Conservation (phyloP, 2,888 invertebrate genomes). For the Protodeltote pygarga region DNA sequence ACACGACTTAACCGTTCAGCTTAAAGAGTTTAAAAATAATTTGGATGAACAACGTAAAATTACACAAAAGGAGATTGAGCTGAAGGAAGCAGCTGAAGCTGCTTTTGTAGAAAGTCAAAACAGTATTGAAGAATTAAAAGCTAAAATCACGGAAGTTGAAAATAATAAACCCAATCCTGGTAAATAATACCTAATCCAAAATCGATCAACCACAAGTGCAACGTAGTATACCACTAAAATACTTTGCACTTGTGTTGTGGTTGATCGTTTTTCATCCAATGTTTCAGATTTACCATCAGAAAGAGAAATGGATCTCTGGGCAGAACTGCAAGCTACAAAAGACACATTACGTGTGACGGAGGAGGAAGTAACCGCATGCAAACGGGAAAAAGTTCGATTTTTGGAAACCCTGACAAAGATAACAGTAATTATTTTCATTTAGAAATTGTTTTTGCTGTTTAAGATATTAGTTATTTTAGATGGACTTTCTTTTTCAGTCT, state of each 20-base stretch:
- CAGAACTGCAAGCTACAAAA: constrained; percentile 79
- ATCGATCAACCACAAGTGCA: too few relatives aligned
- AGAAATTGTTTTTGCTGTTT: background rate
- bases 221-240: too few relatives aligned
- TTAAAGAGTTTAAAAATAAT: constrained; percentile 62
- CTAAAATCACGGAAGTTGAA: constrained; percentile 71
- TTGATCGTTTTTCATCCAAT: background rate
- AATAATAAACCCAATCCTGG: constrained; percentile 71
- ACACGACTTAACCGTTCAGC: constrained; percentile 64
- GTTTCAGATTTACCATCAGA: constrained; percentile 74
- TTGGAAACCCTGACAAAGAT: constrained; percentile 79
- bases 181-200: too few relatives aligned
- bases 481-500: constrained; percentile 69
- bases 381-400: constrained; percentile 78
- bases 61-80: constrained; percentile 59
- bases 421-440: constrained; percentile 61
- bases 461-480: constrained; percentile 20
- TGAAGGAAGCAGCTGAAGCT: constrained; percentile 58
- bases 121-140: constrained; percentile 64
- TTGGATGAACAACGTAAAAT: constrained; percentile 63
- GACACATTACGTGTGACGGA: constrained; percentile 74
- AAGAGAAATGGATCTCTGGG: constrained; percentile 79
- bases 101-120: constrained; percentile 60
- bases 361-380: constrained; percentile 74
- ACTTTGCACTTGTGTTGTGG: background rate